These are phyloP conservation scores for Hydrochoerus hydrochaeris DNA, from an alignment of 2,113 vertebrate genomes.

Conservation along the genomic window DNA sequence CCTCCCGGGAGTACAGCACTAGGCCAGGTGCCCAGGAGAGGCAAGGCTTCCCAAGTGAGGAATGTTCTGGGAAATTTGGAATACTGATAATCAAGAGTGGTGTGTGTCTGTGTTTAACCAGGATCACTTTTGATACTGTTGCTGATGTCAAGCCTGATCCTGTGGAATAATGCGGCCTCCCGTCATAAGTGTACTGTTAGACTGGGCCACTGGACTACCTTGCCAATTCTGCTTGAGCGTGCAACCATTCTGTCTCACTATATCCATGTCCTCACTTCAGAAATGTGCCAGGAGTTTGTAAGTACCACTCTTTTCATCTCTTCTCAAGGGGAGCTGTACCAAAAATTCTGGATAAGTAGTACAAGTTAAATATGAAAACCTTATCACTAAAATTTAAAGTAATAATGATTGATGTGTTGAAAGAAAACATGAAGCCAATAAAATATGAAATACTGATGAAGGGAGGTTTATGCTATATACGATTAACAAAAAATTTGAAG, in stretches of 20 bases:
- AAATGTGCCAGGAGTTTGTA: too few relatives aligned
- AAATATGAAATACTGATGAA: too few relatives aligned
- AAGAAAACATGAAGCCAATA: too few relatives aligned
- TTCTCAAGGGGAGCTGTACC: too few relatives aligned
- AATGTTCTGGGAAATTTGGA: not conserved
- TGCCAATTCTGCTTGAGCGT: not conserved
- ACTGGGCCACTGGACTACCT: fast-evolving
- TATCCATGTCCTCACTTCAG: too few relatives aligned
- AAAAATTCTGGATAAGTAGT: too few relatives aligned
- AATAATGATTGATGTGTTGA: too few relatives aligned
- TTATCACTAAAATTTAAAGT: not conserved
- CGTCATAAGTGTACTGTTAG: not conserved
- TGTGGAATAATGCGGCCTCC: not conserved
- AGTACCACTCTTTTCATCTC: too few relatives aligned
- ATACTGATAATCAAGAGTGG: not conserved
- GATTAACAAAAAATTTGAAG: too few relatives aligned
- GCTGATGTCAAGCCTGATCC: not conserved
- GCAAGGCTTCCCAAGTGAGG: not conserved
- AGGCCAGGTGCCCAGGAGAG: not conserved
- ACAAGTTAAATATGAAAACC: too few relatives aligned
- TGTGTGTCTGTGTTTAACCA: not conserved
- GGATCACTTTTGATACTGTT: not conserved
- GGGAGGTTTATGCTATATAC: too few relatives aligned
- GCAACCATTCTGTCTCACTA: too few relatives aligned
- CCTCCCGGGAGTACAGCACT: not conserved